Evolutionary conservation across 2,888 invertebrate species (phyloP), one percentile per base, ranked within the genome.

Genomic region (Monochamus alternatus): DNA sequence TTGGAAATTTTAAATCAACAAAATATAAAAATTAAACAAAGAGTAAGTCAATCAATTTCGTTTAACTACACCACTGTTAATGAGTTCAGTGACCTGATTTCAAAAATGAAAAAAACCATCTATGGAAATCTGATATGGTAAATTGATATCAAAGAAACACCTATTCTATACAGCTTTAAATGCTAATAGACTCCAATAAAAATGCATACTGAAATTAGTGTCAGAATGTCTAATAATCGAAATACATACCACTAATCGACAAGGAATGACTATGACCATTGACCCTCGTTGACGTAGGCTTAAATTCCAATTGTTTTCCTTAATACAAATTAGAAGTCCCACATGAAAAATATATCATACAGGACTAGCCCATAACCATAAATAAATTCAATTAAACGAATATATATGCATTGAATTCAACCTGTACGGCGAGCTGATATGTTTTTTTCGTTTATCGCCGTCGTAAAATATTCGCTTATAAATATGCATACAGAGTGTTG

Each of bases 401-500:
- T 60, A 55, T 55, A 7, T 14, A 55, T 55, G 47, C 69, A 32
- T 60, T 51, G 32, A 69, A 69, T 51, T 52, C 63, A 52, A 52
- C 52, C 71, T 63, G 52, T 22, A n/a, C 32, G 22, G 30, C 47
- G 30, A 69, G 69, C 69, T 69, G 60, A 69, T 69, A 69, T 0
- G 44, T 60, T 59, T 62, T 51, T 14, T 65, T 44, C 31, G 52
- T 55, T 51, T 12, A 31, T 22, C 32, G 55, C 5, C 64, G 31
- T 43, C 55, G 55, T 65, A 65, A 73, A 44, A 63, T 65, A 65
- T 58, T 59, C 73, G 9, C 47, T 59, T 73, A 66, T 71, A 66
- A 73, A 67, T 73, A 73, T 73, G 66, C 67, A 73, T 66, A 73
- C 73, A 73, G 73, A 73, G 73, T 73, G 73, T 73, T 73, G 73